Evolutionary conservation across 1,140 invertebrate genomes (phyloP).

Genomic region (Heliconius melpomene): DNA sequence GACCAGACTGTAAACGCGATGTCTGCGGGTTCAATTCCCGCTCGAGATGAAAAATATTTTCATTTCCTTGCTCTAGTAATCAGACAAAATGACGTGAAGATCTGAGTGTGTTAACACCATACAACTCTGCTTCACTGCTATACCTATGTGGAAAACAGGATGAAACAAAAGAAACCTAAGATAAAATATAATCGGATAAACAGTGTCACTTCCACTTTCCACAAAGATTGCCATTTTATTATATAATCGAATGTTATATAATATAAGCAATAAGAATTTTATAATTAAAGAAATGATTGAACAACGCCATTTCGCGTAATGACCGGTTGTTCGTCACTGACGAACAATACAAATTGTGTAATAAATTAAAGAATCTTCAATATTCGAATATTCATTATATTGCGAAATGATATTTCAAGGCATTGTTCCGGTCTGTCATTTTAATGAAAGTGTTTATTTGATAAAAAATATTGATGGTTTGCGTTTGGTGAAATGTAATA

Average conservation of each 20-base stretch:
- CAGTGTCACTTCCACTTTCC: not conserved
- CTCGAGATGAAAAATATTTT: too few species aligned
- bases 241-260: not conserved
- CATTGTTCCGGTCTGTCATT: slow-evolving; percentile 30
- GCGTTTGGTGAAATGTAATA: not conserved
- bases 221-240: not conserved
- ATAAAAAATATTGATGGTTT: slow-evolving; percentile 39
- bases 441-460: slow-evolving; percentile 37
- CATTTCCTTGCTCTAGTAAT: too few species aligned
- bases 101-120: too few species aligned
- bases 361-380: slow-evolving; percentile 28
- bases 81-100: too few species aligned
- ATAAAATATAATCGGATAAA: not conserved
- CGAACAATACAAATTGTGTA: slow-evolving; percentile 22
- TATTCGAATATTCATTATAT: slow-evolving; percentile 39
- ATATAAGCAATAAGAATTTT: slow-evolving; percentile 7
- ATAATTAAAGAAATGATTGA: slow-evolving; percentile 15
- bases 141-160: too few species aligned
- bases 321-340: slow-evolving; percentile 19
- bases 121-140: too few species aligned
- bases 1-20: too few species aligned
- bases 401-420: slow-evolving; percentile 28
- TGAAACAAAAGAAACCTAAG: not conserved
- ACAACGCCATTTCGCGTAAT: slow-evolving; percentile 13
- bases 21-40: too few species aligned